phyloP scores from a whole-genome alignment of 2,888 invertebrate genomes.

The Apodemia mormo region DNA sequence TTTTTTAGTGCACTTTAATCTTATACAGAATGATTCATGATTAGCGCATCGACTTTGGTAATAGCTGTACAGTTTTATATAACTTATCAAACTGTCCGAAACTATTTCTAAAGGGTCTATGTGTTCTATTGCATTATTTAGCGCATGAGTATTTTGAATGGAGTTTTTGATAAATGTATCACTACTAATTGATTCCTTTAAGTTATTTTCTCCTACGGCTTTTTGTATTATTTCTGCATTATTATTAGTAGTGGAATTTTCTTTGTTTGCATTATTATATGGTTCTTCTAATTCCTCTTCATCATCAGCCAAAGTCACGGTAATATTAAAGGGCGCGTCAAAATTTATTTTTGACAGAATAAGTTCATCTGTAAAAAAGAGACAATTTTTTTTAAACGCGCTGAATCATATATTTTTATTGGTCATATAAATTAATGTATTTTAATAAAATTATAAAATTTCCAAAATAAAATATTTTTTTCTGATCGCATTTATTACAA shows the following conservation, averaged over 20 bases:
- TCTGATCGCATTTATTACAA: no score
- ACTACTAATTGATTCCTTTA: neutral
- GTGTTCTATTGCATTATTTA: neutral
- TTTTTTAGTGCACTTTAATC: neutral
- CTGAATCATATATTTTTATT: no score
- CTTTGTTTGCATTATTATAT: neutral
- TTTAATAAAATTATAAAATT: no score
- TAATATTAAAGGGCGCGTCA: neutral
- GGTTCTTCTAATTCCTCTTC: neutral
- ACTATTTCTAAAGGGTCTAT: slow-evolving; percentile 4
- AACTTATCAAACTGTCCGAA: neutral
- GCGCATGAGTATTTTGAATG: neutral
- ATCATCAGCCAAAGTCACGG: neutral
- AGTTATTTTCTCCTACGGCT: neutral
- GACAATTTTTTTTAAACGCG: neutral
- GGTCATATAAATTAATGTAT: no score
- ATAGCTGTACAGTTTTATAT: neutral
- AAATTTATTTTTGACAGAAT: neutral
- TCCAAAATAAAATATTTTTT: no score
- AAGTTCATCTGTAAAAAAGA: neutral
- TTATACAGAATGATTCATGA: neutral
- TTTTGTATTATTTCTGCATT: neutral
- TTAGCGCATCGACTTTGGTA: neutral
- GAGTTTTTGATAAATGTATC: neutral
- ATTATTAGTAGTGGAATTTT: neutral